These are phyloP conservation scores for Drosophila conformis DNA, from an alignment of 2,888 invertebrate genomes.

Conservation along the genomic window DNA sequence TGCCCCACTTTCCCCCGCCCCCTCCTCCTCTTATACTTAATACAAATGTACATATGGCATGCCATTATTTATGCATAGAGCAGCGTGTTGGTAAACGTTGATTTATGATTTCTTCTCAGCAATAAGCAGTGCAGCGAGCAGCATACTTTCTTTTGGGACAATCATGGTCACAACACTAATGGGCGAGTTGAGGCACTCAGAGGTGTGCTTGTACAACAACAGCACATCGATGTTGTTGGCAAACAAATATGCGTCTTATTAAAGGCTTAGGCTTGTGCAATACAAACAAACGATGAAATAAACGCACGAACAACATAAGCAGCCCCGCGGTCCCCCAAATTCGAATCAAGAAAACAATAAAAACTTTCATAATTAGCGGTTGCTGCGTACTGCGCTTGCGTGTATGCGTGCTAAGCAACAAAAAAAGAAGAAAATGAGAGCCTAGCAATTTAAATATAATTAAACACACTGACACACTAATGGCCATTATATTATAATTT, in stretches of 20 bases:
- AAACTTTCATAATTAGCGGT: slow-evolving; percentile 78
- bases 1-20: slow-evolving; percentile 3
- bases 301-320: slow-evolving; percentile 25
- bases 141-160: slow-evolving; percentile 51
- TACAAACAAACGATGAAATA: slow-evolving; percentile 57
- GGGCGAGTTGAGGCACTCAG: slow-evolving; percentile 19
- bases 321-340: slow-evolving; percentile 22
- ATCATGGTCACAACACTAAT: slow-evolving; percentile 35
- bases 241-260: slow-evolving; percentile 40
- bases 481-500: slow-evolving; percentile 48
- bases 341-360: slow-evolving; percentile 49
- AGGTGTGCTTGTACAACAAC: slow-evolving; percentile 33
- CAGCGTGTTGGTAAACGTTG: slow-evolving; percentile 43
- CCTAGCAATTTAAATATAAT: slow-evolving; percentile 45
- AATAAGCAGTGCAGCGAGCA: slow-evolving; percentile 4
- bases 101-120: slow-evolving; percentile 48
- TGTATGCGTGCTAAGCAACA: slow-evolving; percentile 40
- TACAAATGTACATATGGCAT: slow-evolving; percentile 16
- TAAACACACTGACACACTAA: slow-evolving; percentile 70
- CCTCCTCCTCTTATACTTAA: neutral
- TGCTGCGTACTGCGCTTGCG: slow-evolving; percentile 53
- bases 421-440: slow-evolving; percentile 16
- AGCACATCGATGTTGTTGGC: slow-evolving; percentile 37
- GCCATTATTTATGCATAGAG: slow-evolving; percentile 52
- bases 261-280: slow-evolving; percentile 44